Base-by-base conservation (phyloP, 2,888 invertebrate genomes). In the Adela reaumurella region DNA sequence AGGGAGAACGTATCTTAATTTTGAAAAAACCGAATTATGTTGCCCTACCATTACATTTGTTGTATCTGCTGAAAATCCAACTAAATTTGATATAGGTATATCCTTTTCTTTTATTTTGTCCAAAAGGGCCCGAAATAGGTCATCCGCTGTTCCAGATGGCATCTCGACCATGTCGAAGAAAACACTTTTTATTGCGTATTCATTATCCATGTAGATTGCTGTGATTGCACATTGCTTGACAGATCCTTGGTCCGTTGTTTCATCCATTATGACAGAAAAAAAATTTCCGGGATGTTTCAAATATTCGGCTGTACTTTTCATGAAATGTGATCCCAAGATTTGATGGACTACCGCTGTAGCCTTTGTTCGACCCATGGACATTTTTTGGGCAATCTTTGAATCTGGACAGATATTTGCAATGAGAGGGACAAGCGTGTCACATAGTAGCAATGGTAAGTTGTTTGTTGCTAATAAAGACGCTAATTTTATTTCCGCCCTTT, bases 221-320 rank as follows among this genome's bases (percentile, higher is more conserved):
- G 49, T 46, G 18, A 49, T 29, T 17, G 49, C 49, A 46, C 19
- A 43, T 45, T 49, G 49, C 35, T 46, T 49, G 17, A 46, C 41
- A 28, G 43, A 24, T 20, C 43, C 29, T 46, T 29, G 28, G 46
- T 46, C 46, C 46, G 49, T 46, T 16, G 49, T 49, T 46, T 49
- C 49, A 46, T 49, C 43, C 43, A 49, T 46, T 24, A 46, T 46
- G 4, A 43, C 29, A 17, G 46, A 46, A 45, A 49, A 4, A 49
- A 28, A 49, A 49, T 42, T 43, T 47, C 47, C 47, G 47, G 43
- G 47, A 19, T 19, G 10, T 47, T 47, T 47, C 20, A 47, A 17
- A 16, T 47, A 47, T 47, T 43, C 47, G 16, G 47, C 43, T 47
- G 47, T 47, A 47, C 20, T 47, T 47, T 47, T 16, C 47, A 47